Base-by-base conservation (phyloP, 2,797 vertebrate species). In the Enteromius treurensis region DNA sequence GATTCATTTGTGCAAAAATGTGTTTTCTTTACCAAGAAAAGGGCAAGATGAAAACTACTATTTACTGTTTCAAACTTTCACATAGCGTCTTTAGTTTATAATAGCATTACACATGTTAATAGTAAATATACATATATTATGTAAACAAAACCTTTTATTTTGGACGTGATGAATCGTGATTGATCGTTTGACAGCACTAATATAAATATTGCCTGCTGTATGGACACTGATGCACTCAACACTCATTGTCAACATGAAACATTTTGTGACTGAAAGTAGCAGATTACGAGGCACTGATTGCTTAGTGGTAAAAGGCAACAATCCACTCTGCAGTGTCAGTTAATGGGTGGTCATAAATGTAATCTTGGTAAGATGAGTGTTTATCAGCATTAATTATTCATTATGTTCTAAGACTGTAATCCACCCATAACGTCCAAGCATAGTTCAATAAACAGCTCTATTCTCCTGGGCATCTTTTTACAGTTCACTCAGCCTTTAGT, bases 401-500 rank as follows among this genome's bases (percentile, higher is more conserved):
- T 64, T 6, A 40, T 29, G 4, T 77, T 47, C 40, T 14, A 58
- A 77, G 75, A 29, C 75, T 62, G 58, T 77, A 47, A 62, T 60
- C 14, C 37, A 42, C 5, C 37, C 55, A 62, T 42, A 47, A 76
- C 34, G 60, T 76, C 74, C 3, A 40, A 45, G 34, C n/a, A 13
- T 74, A 42, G 62, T 79, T 47, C 67, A n/a, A 71, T 73, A 79
- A 84, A 84, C 82, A 74, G 37, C n/a, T 53, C 14, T 71, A n/a
- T 40, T 78, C 42, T 26, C 79, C n/a, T 73, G 32, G 64, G 69
- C 58, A 65, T 84, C 70, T 60, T 45, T 42, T 60, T 71, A 26
- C 60, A 32, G 29, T 37, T 45, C 68, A 67, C 69, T 80, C 58
- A 53, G 19, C 51, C 68, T 84, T 10, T 53, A 71, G 45, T 79